Conservation (phyloP, 2,888 invertebrate genomes). For the Monopis laevigella region DNA sequence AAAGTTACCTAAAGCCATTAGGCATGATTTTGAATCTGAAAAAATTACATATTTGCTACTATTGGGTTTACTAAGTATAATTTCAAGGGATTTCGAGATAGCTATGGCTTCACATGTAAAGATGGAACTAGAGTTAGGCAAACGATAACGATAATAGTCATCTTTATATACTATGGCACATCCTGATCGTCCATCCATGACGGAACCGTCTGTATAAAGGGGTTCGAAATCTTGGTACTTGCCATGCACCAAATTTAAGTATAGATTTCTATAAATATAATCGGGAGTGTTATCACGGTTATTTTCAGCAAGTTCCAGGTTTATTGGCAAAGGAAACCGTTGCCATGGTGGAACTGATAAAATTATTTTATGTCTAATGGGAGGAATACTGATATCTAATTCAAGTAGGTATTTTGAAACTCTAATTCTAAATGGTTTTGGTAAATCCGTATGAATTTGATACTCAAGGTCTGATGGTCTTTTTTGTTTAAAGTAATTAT, state of each 20-base stretch:
- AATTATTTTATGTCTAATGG: neutral
- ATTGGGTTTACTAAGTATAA: constrained; percentile 1
- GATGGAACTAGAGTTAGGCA: constrained; percentile 3
- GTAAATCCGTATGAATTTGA: neutral
- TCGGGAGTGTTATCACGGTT: no score
- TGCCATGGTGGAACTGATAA: neutral
- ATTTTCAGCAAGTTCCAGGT: no score
- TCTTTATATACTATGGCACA: neutral
- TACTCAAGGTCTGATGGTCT: no score
- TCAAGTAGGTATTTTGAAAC: neutral
- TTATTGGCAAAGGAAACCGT: neutral
- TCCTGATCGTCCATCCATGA: constrained; percentile 1
- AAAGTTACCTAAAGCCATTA: constrained; percentile 1
- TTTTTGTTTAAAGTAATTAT: neutral
- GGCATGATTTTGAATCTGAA: constrained; percentile 11
- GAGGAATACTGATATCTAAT: neutral
- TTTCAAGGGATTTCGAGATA: constrained; percentile 5
- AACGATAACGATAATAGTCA: constrained; percentile 3
- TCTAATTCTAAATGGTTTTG: neutral
- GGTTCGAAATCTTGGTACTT: neutral
- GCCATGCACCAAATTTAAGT: neutral
- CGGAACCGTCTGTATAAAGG: constrained; percentile 9
- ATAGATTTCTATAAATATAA: no score
- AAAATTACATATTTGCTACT: constrained; percentile 10
- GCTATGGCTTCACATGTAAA: constrained; percentile 11